phyloP scores from a whole-genome alignment of 1,140 invertebrate species.

The Campoletis sonorensis region DNA sequence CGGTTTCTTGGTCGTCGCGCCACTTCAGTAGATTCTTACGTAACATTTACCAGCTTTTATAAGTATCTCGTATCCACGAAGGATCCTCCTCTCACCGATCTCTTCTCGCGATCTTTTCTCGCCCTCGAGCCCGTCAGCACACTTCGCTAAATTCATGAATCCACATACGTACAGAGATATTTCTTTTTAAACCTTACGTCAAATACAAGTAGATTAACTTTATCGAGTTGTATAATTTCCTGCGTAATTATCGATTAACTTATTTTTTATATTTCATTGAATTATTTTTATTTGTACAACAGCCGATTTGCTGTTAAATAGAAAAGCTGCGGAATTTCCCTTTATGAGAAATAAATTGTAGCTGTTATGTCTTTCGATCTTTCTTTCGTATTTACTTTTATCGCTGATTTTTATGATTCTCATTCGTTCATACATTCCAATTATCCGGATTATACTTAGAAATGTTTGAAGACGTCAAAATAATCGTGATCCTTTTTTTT shows the following conservation, averaged over 20 bases:
- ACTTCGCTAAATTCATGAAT: background rate
- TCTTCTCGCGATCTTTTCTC: slow-evolving; percentile 12
- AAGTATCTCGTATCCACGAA: background rate
- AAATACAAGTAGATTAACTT: background rate
- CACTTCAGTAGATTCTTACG: background rate
- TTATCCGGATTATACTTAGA: no score
- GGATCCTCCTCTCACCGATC: background rate
- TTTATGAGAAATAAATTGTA: no score
- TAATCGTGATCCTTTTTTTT: no score
- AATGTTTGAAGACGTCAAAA: no score
- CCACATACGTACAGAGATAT: background rate
- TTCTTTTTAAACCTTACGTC: background rate
- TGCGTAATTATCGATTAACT: background rate
- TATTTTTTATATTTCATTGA: background rate
- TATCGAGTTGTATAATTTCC: background rate
- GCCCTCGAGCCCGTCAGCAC: background rate
- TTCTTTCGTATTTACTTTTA: no score
- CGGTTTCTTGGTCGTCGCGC: slow-evolving; percentile 28
- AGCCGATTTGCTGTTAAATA: no score
- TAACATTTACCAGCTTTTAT: slow-evolving; percentile 3
- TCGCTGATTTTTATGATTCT: no score
- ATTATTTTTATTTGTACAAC: no score
- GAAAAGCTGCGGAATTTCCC: no score
- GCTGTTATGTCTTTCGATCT: no score
- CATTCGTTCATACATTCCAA: no score